A percentile compares a stretch with the other conserved stretches of the same genome.
Evolutionary conservation across 1,140 invertebrate species (phyloP).

Genomic region (Neuroterus valhalla): DNA sequence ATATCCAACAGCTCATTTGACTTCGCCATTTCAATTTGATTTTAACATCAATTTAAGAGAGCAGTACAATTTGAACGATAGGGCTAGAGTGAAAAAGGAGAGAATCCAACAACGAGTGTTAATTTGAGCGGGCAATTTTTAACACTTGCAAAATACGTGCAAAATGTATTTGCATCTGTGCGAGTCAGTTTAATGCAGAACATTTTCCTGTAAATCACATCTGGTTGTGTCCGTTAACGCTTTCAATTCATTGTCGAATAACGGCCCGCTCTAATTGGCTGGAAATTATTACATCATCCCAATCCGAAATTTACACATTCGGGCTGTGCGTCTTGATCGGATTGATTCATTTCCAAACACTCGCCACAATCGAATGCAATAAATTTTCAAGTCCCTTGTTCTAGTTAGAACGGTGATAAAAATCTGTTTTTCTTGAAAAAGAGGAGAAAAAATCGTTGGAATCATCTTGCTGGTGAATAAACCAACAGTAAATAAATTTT

Average conservation of each 20-base stretch:
- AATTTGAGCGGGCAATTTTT: not conserved
- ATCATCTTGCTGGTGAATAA: too few species aligned
- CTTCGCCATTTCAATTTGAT: not conserved
- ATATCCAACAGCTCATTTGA: slow-evolving; percentile 8
- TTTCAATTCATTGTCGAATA: not conserved
- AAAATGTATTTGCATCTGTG: too few species aligned
- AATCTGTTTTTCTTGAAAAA: not conserved
- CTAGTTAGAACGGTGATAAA: too few species aligned
- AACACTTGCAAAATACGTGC: not conserved
- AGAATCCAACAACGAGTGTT: not conserved
- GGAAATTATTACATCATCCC: not conserved
- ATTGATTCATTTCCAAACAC: not conserved
- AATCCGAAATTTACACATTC: too few species aligned
- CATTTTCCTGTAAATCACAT: not conserved
- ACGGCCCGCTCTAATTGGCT: not conserved
- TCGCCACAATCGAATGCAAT: not conserved
- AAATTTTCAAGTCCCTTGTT: not conserved
- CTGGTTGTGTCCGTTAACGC: not conserved
- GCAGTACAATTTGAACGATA: slow-evolving; percentile 13
- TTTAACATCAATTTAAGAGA: slow-evolving; percentile 15
- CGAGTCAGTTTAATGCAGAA: not conserved
- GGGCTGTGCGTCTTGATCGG: not conserved
- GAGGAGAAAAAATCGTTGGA: too few species aligned
- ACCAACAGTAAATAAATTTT: too few species aligned
- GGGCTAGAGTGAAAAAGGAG: not conserved